phyloP scores from a whole-genome alignment of 1,140 invertebrate species.

The Brachionus rotundiformis region DNA sequence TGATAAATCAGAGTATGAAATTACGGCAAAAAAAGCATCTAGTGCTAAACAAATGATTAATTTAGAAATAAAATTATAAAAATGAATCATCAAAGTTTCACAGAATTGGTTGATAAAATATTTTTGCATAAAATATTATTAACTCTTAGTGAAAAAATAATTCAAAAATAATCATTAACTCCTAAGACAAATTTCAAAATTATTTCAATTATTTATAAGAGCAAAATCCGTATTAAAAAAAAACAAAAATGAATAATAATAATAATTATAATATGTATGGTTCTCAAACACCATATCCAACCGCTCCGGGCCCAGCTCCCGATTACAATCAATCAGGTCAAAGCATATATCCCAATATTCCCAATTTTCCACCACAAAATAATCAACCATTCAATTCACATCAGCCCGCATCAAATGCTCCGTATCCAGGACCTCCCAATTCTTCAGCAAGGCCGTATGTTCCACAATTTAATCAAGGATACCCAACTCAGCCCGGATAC shows the following conservation, averaged over 20 bases:
- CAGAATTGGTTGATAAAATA: background rate
- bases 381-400: background rate
- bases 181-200: slow-evolving; percentile 35
- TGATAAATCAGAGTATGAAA: no score
- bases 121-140: background rate
- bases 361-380: background rate
- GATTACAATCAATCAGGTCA: background rate
- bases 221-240: background rate
- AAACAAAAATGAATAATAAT: background rate
- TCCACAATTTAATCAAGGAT: background rate
- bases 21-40: no score
- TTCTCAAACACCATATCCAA: slow-evolving; percentile 4
- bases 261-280: slow-evolving; percentile 29
- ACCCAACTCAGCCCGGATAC: background rate
- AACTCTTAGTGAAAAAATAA: background rate
- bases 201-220: background rate
- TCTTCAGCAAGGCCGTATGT: background rate
- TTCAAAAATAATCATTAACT: background rate
- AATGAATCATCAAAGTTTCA: background rate
- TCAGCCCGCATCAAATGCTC: background rate
- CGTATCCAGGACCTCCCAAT: background rate
- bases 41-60: no score
- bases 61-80: background rate
- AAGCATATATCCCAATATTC: background rate
- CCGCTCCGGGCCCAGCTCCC: background rate